Evolutionary conservation across 2,113 vertebrate species (phyloP).

Genomic region (Mixornis gularis): DNA sequence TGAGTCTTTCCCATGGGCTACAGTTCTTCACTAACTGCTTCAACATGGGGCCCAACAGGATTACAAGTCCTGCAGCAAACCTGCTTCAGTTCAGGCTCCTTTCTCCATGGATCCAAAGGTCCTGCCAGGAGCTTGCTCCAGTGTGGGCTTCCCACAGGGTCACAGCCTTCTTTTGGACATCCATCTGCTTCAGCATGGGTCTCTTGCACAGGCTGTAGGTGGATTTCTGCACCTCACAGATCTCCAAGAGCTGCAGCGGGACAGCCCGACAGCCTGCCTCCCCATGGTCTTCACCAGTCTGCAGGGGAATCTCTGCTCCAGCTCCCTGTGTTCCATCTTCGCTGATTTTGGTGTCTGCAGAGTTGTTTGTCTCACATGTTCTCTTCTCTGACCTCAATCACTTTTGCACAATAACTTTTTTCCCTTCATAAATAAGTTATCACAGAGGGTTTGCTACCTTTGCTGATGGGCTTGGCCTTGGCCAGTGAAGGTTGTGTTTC

Average conservation of each 20-base stretch:
- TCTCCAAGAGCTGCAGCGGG: background rate
- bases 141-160: background rate
- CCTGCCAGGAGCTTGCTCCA: background rate
- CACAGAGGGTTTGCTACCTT: background rate
- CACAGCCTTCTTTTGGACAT: background rate
- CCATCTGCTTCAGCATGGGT: background rate
- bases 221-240: background rate
- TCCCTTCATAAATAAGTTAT: background rate
- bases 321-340: background rate
- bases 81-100: background rate
- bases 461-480: background rate
- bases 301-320: background rate
- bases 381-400: background rate
- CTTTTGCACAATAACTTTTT: background rate
- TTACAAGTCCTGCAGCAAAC: background rate
- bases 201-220: background rate
- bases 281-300: too few species aligned
- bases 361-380: background rate
- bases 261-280: background rate
- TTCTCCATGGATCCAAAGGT: background rate
- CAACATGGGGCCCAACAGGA: background rate
- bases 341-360: background rate
- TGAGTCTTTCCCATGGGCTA: background rate
- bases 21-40: background rate
- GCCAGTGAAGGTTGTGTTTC: background rate